phyloP scores from a whole-genome alignment of 2,797 vertebrate species.

The Enteromius paludinosus region DNA sequence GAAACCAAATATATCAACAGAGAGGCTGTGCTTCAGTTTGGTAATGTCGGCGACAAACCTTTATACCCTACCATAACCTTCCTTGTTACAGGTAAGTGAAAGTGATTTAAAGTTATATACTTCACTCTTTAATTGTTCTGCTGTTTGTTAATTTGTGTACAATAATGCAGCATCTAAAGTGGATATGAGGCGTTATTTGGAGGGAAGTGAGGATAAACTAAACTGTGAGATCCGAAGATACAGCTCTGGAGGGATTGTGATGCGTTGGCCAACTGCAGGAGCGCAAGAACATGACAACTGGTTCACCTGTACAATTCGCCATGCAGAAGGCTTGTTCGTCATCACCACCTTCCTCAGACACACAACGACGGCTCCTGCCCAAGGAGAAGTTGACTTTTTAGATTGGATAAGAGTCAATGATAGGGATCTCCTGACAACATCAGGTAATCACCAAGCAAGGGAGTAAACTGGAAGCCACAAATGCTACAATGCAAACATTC shows the following conservation, averaged over 20 bases:
- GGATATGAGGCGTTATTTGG: constrained; percentile 68
- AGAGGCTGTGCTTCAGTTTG: constrained; percentile 76
- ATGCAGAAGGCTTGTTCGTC: constrained; percentile 65
- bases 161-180: constrained; percentile 69
- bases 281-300: constrained; percentile 67
- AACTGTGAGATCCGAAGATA: constrained; percentile 76
- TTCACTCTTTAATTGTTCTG: background rate
- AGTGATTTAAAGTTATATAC: background rate
- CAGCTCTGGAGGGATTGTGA: constrained; percentile 67
- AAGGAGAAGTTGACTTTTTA: constrained; percentile 62
- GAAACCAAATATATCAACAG: constrained; percentile 63
- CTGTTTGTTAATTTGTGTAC: background rate
- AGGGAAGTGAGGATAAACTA: constrained; percentile 60
- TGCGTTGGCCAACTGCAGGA: constrained; percentile 73
- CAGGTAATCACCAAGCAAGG: constrained; percentile 67
- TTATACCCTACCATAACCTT: constrained; percentile 74
- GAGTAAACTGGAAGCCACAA: background rate
- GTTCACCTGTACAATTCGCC: constrained; percentile 73
- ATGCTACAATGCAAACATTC: background rate
- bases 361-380: constrained; percentile 56
- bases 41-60: constrained; percentile 67
- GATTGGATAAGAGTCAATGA: constrained; percentile 63
- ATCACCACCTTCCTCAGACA: constrained; percentile 73
- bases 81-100: constrained; percentile 70
- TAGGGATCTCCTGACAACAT: constrained; percentile 61